Conservation (phyloP, 2,797 vertebrate genomes). For the Aratinga solstitialis region DNA sequence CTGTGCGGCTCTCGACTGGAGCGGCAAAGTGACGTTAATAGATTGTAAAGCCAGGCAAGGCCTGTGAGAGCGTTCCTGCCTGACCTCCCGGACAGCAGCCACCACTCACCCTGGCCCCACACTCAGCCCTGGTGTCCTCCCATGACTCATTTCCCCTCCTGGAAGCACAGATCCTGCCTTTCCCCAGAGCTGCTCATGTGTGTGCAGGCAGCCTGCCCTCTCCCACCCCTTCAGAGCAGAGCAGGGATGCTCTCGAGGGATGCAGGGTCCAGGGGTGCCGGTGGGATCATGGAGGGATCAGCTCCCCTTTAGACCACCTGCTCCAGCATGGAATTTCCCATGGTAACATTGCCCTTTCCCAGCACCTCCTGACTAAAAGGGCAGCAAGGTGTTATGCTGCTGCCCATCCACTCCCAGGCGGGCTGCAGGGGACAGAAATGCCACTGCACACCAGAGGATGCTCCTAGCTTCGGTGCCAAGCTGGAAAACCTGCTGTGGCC, state of each 20-base stretch:
- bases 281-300: background rate
- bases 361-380: background rate
- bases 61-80: conserved; percentile 30
- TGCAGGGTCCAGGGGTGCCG: background rate
- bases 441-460: background rate
- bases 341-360: background rate
- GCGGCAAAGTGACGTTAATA: conserved; percentile 48
- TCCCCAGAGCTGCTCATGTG: background rate
- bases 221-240: background rate
- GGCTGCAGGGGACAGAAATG: background rate
- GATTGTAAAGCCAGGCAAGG: conserved; percentile 47
- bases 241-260: rapidly evolving
- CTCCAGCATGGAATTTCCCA: background rate
- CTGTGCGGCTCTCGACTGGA: background rate
- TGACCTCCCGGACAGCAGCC: conserved; percentile 5
- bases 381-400: background rate
- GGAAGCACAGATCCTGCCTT: conserved; percentile 22
- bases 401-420: background rate
- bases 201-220: background rate
- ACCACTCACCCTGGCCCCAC: background rate
- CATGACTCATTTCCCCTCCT: conserved; percentile 13
- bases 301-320: background rate
- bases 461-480: background rate
- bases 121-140: background rate
- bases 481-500: background rate